phyloP scores from a whole-genome alignment of 2,797 vertebrate species.

The Eurystomus glaucurus region DNA sequence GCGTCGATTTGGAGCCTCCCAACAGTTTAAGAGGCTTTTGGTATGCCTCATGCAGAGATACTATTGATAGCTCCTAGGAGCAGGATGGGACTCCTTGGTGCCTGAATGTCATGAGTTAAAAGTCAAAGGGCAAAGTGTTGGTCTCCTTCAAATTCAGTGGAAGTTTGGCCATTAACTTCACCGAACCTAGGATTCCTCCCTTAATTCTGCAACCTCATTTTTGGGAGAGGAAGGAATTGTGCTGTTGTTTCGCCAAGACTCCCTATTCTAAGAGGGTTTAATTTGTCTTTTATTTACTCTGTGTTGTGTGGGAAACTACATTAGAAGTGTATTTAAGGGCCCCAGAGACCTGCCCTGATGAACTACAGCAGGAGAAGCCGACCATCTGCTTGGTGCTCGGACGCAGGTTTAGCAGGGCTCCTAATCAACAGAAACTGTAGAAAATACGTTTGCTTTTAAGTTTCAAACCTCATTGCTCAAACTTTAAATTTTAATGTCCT shows the following conservation, averaged over 20 bases:
- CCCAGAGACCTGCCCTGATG: slow-evolving; percentile 36
- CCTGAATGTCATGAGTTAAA: slow-evolving; percentile 28
- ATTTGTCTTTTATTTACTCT: background rate
- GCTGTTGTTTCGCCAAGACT: background rate
- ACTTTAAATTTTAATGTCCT: slow-evolving; percentile 1
- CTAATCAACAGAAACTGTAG: slow-evolving; percentile 3
- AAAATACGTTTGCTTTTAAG: slow-evolving; percentile 38
- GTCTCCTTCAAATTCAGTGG: background rate
- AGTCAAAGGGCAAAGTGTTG: background rate
- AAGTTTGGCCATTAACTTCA: background rate
- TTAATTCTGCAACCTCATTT: background rate
- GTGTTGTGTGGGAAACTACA: slow-evolving; percentile 34
- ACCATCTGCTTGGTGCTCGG: slow-evolving; percentile 42
- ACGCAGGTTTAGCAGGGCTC: slow-evolving; percentile 43
- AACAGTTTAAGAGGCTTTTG: background rate
- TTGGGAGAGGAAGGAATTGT: background rate
- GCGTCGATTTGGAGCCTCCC: background rate
- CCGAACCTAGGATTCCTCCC: background rate
- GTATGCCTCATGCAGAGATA: background rate
- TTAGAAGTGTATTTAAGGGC: slow-evolving; percentile 35
- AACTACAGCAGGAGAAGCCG: slow-evolving; percentile 57
- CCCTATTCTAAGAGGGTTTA: background rate
- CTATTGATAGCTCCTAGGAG: background rate
- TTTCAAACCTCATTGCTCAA: background rate
- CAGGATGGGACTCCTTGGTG: background rate